Evolutionary conservation across 2,888 invertebrate genomes (phyloP).

Genomic region (Heliconius hortense): DNA sequence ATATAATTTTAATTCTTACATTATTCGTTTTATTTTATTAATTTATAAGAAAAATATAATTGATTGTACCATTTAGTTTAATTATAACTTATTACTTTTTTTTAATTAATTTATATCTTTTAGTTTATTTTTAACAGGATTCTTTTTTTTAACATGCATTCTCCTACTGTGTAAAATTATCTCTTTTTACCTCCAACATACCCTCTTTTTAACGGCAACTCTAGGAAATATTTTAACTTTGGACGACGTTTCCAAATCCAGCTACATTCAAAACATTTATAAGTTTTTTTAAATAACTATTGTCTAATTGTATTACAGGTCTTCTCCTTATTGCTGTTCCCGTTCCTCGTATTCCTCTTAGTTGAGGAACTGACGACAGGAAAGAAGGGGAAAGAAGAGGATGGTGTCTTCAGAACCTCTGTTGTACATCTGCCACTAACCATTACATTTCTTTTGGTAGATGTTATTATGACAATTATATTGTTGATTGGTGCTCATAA

Average conservation of each 20-base stretch:
- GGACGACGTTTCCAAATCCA: background rate
- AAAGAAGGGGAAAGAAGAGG: slow-evolving; percentile 41
- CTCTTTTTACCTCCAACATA: too few species aligned
- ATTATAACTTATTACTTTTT: too few species aligned
- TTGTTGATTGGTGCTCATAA: slow-evolving; percentile 60
- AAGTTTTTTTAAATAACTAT: background rate
- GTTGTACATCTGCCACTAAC: slow-evolving; percentile 55
- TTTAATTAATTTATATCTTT: too few species aligned
- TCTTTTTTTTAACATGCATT: too few species aligned
- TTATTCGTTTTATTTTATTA: too few species aligned
- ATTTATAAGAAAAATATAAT: too few species aligned
- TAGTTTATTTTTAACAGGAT: too few species aligned
- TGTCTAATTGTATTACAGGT: slow-evolving; percentile 51
- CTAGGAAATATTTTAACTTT: background rate
- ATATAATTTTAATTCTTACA: too few species aligned
- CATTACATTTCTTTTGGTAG: slow-evolving; percentile 52
- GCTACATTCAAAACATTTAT: background rate
- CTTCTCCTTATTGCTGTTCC: slow-evolving; percentile 57
- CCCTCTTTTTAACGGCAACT: background rate
- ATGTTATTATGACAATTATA: slow-evolving; percentile 55
- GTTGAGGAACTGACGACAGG: slow-evolving; percentile 53
- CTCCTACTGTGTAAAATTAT: too few species aligned
- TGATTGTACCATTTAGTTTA: too few species aligned
- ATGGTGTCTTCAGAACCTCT: slow-evolving; percentile 44
- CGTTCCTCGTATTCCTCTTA: slow-evolving; percentile 57